Evolutionary conservation across 2,888 invertebrate species (phyloP).

Genomic region (Chymomyza amoena): DNA sequence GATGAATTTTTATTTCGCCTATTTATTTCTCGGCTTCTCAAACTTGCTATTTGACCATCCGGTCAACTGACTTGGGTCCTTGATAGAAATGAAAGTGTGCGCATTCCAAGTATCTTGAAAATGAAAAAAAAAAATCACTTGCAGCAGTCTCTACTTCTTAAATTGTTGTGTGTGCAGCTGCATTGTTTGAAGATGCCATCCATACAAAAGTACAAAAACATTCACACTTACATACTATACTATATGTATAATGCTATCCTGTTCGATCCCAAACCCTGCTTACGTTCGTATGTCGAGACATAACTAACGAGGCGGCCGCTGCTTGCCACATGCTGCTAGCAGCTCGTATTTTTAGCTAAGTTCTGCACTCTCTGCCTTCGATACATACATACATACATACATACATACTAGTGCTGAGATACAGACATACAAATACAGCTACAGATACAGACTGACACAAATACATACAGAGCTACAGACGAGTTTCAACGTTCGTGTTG

Average conservation of each 20-base stretch:
- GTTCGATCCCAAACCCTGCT: constrained; percentile 26
- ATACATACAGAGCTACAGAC: constrained; percentile 12
- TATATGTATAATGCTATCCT: constrained; percentile 9
- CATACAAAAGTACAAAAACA: background rate
- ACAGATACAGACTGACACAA: constrained; percentile 11
- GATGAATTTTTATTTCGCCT: constrained; percentile 55
- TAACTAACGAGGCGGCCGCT: constrained; percentile 59
- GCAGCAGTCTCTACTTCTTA: constrained; percentile 4
- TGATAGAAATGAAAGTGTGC: constrained; percentile 59
- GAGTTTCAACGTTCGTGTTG: constrained; percentile 47
- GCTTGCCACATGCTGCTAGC: constrained; percentile 21
- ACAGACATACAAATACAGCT: background rate
- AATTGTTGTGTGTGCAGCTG: constrained; percentile 31
- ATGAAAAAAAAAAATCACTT: constrained; percentile 64
- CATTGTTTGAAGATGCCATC: constrained; percentile 45
- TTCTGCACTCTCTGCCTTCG: constrained; percentile 6
- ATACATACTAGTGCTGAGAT: constrained; percentile 7
- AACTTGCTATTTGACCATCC: background rate
- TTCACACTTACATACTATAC: constrained; percentile 17
- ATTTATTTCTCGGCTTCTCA: constrained; percentile 48
- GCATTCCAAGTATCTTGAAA: constrained; percentile 68
- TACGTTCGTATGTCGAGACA: constrained; percentile 54
- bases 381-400: background rate
- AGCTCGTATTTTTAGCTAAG: constrained; percentile 47
- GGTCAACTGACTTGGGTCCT: background rate